Evolutionary conservation across 2,888 invertebrate genomes (phyloP).

Genomic region (Oithona nana): DNA sequence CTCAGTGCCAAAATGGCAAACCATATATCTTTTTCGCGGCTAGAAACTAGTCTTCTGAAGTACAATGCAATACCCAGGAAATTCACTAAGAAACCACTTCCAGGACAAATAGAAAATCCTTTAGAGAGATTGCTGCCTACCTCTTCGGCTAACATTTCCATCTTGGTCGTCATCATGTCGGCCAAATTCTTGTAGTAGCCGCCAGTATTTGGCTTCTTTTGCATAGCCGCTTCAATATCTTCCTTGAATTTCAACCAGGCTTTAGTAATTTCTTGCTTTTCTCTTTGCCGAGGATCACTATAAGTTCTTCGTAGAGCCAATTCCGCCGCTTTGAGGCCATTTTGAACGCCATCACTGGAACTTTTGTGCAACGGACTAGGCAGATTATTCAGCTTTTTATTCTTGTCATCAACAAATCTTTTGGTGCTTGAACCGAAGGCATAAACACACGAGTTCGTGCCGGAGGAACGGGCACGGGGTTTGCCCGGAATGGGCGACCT

Average conservation of each 20-base stretch:
- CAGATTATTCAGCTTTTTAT: neutral
- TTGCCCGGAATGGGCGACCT: neutral
- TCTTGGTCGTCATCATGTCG: slow-evolving; percentile 4
- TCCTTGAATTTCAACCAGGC: slow-evolving; percentile 11
- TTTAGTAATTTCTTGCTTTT: neutral
- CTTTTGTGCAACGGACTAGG: neutral
- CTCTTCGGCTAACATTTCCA: slow-evolving; percentile 1
- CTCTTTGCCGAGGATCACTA: neutral
- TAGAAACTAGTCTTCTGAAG: too few relatives aligned
- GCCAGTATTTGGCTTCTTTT: neutral
- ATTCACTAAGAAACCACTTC: too few relatives aligned
- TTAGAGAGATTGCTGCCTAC: too few relatives aligned
- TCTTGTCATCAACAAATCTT: neutral
- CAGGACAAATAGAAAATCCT: too few relatives aligned
- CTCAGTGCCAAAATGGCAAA: too few relatives aligned
- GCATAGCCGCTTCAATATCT: slow-evolving; percentile 2
- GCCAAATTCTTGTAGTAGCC: slow-evolving; percentile 8
- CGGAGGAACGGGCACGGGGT: neutral
- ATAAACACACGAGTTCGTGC: neutral
- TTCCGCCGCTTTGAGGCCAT: too few relatives aligned
- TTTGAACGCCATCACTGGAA: neutral
- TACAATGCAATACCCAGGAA: too few relatives aligned
- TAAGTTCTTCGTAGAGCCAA: neutral
- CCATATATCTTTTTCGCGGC: too few relatives aligned
- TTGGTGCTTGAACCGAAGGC: slow-evolving; percentile 11